These are phyloP conservation scores for Clarias gariepinus DNA, from an alignment of 2,113 vertebrate species.

Conservation along the genomic window DNA sequence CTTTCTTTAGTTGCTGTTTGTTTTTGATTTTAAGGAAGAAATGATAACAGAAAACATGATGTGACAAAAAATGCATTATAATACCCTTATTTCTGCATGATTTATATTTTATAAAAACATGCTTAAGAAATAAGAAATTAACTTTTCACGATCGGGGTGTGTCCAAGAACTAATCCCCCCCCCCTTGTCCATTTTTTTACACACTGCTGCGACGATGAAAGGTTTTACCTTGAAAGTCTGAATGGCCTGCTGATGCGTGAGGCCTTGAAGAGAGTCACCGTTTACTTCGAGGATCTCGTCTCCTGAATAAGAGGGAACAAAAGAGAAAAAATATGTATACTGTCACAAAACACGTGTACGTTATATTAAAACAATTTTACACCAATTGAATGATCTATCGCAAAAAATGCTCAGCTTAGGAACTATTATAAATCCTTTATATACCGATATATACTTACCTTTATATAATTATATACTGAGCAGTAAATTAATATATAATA, in stretches of 20 bases:
- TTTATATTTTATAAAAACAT: too few relatives aligned
- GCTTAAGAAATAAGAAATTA: neutral
- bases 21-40: neutral
- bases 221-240: slow-evolving; percentile 91
- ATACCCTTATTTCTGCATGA: neutral
- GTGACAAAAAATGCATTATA: neutral
- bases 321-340: slow-evolving; percentile 13
- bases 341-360: too few relatives aligned
- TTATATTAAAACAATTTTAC: neutral
- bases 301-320: slow-evolving; percentile 67
- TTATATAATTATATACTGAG: neutral
- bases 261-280: slow-evolving; percentile 91
- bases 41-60: neutral
- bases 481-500: neutral
- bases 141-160: neutral
- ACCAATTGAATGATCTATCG: neutral
- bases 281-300: slow-evolving; percentile 96
- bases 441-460: neutral
- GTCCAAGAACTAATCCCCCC: neutral
- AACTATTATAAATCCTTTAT: neutral
- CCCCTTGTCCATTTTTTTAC: slow-evolving; percentile 7
- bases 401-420: neutral
- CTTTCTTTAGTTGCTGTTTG: slow-evolving; percentile 90
- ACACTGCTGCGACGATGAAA: slow-evolving; percentile 1
- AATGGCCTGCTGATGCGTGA: slow-evolving; percentile 95